These are phyloP conservation scores for Stigmatopora argus DNA, from an alignment of 2,113 vertebrate species.

Conservation along the genomic window DNA sequence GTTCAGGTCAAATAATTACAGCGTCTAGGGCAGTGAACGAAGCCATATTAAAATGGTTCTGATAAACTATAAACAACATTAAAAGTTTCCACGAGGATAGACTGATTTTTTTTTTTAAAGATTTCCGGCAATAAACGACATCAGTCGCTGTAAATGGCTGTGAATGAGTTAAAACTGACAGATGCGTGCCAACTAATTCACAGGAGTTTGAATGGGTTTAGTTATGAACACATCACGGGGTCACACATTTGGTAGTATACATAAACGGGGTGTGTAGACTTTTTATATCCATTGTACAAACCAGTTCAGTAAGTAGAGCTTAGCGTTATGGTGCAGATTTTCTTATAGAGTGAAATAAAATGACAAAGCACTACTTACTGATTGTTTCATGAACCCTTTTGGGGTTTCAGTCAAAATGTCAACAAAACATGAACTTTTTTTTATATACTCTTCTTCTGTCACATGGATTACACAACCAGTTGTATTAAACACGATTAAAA, in stretches of 20 bases:
- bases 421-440: conserved; percentile 45
- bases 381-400: conserved; percentile 21
- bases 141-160: no score
- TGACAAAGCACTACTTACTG: conserved; percentile 32
- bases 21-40: no score
- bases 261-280: conserved; percentile 1
- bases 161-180: no score
- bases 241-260: not conserved
- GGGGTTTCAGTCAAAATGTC: conserved; percentile 33
- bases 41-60: no score
- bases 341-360: conserved; percentile 33
- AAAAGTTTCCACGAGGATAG: no score
- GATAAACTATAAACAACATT: no score
- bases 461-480: conserved; percentile 36
- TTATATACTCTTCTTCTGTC: conserved; percentile 33
- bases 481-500: conserved; percentile 34
- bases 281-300: not conserved
- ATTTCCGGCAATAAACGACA: no score
- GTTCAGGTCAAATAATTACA: no score
- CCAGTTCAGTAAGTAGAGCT: conserved; percentile 27
- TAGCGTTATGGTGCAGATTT: conserved; percentile 14
- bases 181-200: no score
- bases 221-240: no score
- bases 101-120: no score
- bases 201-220: no score